Evolutionary conservation across 2,888 invertebrate genomes (phyloP).

Genomic region (Dione vanillae): DNA sequence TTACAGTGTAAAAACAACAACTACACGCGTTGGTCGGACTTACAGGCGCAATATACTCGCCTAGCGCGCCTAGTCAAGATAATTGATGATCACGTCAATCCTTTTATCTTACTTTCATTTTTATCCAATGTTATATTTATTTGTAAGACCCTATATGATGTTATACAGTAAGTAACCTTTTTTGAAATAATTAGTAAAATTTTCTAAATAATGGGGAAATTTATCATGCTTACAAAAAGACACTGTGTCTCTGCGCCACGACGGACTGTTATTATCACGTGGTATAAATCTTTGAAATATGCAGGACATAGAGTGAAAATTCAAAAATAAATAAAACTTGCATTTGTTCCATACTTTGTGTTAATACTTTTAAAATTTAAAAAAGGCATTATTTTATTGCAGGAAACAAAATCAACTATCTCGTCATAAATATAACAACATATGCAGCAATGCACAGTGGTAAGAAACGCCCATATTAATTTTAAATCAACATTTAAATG

Average conservation of each 20-base stretch:
- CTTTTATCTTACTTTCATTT: conserved; percentile 84
- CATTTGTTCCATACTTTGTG: too few species aligned
- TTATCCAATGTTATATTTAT: conserved; percentile 86
- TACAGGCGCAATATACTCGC: conserved; percentile 84
- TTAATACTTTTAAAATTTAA: too few species aligned
- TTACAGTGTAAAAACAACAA: conserved; percentile 38
- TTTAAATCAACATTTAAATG: too few species aligned
- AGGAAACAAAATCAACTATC: not conserved
- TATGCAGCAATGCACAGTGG: not conserved
- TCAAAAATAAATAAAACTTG: too few species aligned
- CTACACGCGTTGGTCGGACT: conserved; percentile 76
- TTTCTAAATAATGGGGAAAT: too few species aligned
- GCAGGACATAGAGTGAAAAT: too few species aligned
- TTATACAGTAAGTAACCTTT: conserved; percentile 77
- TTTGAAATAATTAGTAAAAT: too few species aligned
- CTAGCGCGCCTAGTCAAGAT: conserved; percentile 79
- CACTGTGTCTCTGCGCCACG: too few species aligned
- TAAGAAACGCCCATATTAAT: not conserved
- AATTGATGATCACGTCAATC: conserved; percentile 83
- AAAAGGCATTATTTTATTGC: too few species aligned
- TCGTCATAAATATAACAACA: not conserved
- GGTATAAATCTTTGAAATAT: too few species aligned
- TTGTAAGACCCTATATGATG: conserved; percentile 86
- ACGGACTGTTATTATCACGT: too few species aligned
- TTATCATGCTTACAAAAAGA: too few species aligned